phyloP scores from a whole-genome alignment of 2,888 invertebrate species.

The Spisula solida region DNA sequence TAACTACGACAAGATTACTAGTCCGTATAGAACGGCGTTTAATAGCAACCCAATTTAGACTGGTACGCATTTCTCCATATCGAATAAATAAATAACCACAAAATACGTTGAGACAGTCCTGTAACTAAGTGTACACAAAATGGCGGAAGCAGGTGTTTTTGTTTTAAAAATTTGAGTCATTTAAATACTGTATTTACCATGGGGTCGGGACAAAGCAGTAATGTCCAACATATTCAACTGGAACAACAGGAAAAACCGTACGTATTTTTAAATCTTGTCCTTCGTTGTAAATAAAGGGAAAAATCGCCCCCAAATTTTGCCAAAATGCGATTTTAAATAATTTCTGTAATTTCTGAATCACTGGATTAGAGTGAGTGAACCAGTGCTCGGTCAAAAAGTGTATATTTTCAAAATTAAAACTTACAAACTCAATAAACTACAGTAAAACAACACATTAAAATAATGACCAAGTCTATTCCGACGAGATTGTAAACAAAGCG shows the following conservation, averaged over 20 bases:
- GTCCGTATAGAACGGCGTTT: not conserved
- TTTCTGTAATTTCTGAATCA: too few species aligned
- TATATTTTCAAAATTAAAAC: too few species aligned
- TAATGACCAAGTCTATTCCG: too few species aligned
- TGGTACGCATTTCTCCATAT: not conserved
- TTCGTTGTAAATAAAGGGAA: not conserved
- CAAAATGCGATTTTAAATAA: too few species aligned
- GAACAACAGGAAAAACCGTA: conserved; percentile 45
- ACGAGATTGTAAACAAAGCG: too few species aligned
- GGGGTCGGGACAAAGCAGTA: conserved; percentile 48
- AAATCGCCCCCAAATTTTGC: too few species aligned
- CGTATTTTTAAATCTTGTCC: not conserved
- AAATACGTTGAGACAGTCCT: conserved; percentile 16
- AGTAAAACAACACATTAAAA: too few species aligned
- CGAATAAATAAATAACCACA: not conserved
- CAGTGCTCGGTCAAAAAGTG: too few species aligned
- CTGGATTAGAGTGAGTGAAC: too few species aligned
- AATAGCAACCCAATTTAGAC: not conserved
- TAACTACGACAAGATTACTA: not conserved
- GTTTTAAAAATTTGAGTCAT: not conserved
- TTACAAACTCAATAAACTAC: too few species aligned
- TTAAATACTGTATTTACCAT: conserved; percentile 16
- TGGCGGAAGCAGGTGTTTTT: conserved; percentile 37
- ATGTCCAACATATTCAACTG: conserved; percentile 45
- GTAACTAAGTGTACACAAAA: conserved; percentile 44